These are phyloP conservation scores for Tetramorium bicarinatum DNA, from an alignment of 2,888 invertebrate genomes.

Conservation along the genomic window DNA sequence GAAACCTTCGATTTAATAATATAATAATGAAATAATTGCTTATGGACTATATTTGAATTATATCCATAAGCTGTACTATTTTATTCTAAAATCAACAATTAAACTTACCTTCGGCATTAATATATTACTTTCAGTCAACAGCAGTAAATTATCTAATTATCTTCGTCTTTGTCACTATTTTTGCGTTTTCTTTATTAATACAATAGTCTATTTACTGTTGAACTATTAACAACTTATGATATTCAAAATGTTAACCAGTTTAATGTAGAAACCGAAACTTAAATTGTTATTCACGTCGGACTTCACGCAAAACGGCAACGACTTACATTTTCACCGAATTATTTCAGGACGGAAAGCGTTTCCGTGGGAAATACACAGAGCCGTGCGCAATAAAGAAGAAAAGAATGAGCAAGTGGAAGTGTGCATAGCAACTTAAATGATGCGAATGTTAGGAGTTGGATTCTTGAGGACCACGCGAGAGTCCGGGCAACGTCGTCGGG, in stretches of 20 bases:
- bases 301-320: conserved; percentile 34
- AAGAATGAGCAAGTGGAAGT: conserved; percentile 72
- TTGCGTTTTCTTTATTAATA: background rate
- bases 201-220: background rate
- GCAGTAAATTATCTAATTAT: background rate
- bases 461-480: conserved; percentile 57
- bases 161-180: background rate
- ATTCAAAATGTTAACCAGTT: background rate
- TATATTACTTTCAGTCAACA: background rate
- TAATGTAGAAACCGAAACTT: background rate
- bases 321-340: conserved; percentile 39
- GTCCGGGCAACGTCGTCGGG: conserved; percentile 38
- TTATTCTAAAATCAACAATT: conserved; percentile 15
- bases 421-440: conserved; percentile 81
- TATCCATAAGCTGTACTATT: conserved; percentile 52
- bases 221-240: background rate
- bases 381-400: conserved; percentile 56
- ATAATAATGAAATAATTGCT: background rate
- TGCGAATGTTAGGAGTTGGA: conserved; percentile 73
- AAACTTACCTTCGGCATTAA: background rate
- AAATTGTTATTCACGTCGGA: background rate
- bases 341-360: conserved; percentile 23
- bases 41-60: conserved; percentile 25
- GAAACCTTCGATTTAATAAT: conserved; percentile 37
- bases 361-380: conserved; percentile 47